Evolutionary conservation across 1,140 invertebrate species (phyloP).

Genomic region (Brachionus rubens): DNA sequence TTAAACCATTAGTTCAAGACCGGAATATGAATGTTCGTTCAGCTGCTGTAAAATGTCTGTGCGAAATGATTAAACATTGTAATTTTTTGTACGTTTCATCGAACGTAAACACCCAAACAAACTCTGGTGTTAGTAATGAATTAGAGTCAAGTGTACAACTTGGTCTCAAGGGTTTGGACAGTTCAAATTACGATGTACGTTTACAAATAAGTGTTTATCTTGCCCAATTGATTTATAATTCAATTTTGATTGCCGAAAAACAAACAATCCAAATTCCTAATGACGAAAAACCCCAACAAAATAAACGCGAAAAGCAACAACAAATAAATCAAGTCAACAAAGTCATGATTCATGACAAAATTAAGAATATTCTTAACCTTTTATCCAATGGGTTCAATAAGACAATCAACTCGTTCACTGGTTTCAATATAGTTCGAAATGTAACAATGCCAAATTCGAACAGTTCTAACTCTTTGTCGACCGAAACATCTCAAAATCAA

Average conservation of each 20-base stretch:
- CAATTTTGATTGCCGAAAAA: slow-evolving; percentile 53
- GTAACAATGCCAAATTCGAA: background rate
- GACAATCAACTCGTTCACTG: background rate
- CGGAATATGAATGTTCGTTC: slow-evolving; percentile 82
- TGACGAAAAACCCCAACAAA: background rate
- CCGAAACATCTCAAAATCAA: background rate
- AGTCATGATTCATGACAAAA: background rate
- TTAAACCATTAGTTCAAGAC: slow-evolving; percentile 78
- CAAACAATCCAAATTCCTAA: background rate
- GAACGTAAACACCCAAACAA: background rate
- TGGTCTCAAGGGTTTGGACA: slow-evolving; percentile 85
- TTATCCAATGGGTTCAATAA: slow-evolving; percentile 36
- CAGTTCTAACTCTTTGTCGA: background rate
- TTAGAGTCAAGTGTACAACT: slow-evolving; percentile 81
- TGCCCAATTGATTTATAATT: slow-evolving; percentile 77
- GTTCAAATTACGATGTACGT: slow-evolving; percentile 88
- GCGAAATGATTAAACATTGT: slow-evolving; percentile 31
- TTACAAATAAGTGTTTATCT: slow-evolving; percentile 85
- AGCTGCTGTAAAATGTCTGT: slow-evolving; percentile 69
- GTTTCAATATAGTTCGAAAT: slow-evolving; percentile 31
- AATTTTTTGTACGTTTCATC: slow-evolving; percentile 27
- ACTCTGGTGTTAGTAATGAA: slow-evolving; percentile 62
- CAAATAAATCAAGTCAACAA: background rate
- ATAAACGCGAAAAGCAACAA: background rate
- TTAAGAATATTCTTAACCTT: background rate